phyloP scores from a whole-genome alignment of 2,888 invertebrate species.

The Macaria notata region DNA sequence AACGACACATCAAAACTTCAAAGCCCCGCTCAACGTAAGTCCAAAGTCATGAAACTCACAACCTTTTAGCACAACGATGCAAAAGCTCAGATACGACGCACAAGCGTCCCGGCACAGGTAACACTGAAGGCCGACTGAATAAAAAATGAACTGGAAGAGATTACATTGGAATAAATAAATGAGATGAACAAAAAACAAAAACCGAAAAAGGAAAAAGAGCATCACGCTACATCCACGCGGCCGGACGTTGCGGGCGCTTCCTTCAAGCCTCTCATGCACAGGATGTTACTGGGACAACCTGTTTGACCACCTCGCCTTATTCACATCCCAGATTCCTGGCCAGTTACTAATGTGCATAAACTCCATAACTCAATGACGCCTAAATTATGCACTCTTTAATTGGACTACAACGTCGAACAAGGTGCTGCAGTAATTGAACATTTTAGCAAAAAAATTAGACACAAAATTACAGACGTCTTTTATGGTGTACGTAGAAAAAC shows the following conservation, averaged over 20 bases:
- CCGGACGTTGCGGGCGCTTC: conserved; percentile 82
- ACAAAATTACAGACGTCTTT: conserved; percentile 20
- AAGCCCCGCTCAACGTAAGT: background rate
- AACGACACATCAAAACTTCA: conserved; percentile 4
- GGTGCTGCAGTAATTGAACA: background rate
- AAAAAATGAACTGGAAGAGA: conserved; percentile 82
- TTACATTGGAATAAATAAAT: conserved; percentile 84
- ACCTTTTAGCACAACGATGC: conserved; percentile 39
- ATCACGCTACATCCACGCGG: conserved; percentile 80
- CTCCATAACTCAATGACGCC: conserved; percentile 29
- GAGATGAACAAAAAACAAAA: conserved; percentile 81
- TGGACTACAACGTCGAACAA: conserved; percentile 1
- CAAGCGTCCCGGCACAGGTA: conserved; percentile 79
- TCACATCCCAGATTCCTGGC: conserved; percentile 33
- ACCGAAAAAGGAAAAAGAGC: conserved; percentile 75
- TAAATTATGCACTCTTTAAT: conserved; percentile 13
- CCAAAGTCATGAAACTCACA: conserved; percentile 13
- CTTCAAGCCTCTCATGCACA: conserved; percentile 70
- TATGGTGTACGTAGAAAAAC: conserved; percentile 18
- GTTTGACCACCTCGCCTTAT: conserved; percentile 40
- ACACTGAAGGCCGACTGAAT: conserved; percentile 82
- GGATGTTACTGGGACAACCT: conserved; percentile 58
- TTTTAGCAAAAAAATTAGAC: conserved; percentile 2
- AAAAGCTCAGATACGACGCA: conserved; percentile 56
- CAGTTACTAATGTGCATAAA: conserved; percentile 30